These are phyloP conservation scores for Hybos culiciformis DNA, from an alignment of 2,888 invertebrate species.

Conservation along the genomic window DNA sequence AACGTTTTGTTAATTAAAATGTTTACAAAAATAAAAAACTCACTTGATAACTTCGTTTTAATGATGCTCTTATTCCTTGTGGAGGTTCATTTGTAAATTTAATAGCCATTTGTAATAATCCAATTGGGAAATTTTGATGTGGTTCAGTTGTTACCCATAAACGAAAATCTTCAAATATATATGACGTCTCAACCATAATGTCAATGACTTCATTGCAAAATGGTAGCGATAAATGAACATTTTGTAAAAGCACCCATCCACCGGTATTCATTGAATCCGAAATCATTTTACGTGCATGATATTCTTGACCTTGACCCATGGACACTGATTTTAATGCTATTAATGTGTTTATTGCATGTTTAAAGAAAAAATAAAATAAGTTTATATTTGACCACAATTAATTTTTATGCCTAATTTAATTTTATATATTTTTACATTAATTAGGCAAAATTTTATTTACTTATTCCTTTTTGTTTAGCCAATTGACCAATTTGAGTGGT, in stretches of 20 bases:
- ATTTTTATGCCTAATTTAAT: not conserved
- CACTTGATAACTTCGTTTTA: constrained; percentile 83
- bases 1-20: not conserved
- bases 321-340: constrained; percentile 72
- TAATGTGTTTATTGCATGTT: not conserved
- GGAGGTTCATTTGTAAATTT: constrained; percentile 98
- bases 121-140: constrained; percentile 87
- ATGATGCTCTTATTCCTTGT: constrained; percentile 84
- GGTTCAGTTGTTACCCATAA: constrained; percentile 94
- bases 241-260: constrained; percentile 89
- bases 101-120: constrained; percentile 74
- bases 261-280: constrained; percentile 65
- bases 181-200: constrained; percentile 70
- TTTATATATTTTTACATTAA: not conserved
- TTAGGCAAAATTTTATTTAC: constrained; percentile 52
- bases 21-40: constrained; percentile 5
- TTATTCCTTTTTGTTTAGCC: constrained; percentile 72
- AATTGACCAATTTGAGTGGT: constrained; percentile 82
- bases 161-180: constrained; percentile 68
- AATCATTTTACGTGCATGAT: constrained; percentile 69
- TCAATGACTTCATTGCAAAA: constrained; percentile 90
- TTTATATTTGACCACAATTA: not conserved
- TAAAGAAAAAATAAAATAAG: not conserved
- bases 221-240: constrained; percentile 88
- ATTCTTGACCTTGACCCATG: constrained; percentile 95